Evolutionary conservation across 2,113 vertebrate genomes (phyloP).

Genomic region (Myrmophylax atrothorax): DNA sequence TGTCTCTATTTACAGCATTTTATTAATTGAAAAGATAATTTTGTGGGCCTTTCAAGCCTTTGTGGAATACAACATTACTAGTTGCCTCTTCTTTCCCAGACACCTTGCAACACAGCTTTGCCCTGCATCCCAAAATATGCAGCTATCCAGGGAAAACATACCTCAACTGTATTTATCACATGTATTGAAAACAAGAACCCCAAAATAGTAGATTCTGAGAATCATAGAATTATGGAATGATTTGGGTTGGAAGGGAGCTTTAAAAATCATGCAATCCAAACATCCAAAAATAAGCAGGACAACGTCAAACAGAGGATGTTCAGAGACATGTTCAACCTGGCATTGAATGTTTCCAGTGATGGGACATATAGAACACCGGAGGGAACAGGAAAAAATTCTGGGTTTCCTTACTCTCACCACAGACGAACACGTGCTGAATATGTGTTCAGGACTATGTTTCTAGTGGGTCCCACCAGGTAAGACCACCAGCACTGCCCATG

Average conservation of each 20-base stretch:
- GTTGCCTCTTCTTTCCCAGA: neutral
- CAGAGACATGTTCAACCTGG: accelerated
- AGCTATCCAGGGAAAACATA: neutral
- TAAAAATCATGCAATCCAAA: neutral
- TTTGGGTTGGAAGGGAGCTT: neutral
- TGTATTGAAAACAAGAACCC: neutral
- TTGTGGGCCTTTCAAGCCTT: neutral
- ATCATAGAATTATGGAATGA: neutral
- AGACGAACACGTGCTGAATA: neutral
- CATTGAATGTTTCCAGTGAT: neutral
- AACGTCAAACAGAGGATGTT: neutral
- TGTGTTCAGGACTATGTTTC: too few relatives aligned
- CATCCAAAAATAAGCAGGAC: accelerated
- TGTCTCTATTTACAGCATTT: neutral
- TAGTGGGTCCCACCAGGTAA: too few relatives aligned
- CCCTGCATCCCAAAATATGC: neutral
- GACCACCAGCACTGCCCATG: too few relatives aligned
- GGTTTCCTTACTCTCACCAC: accelerated
- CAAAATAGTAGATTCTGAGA: too few relatives aligned
- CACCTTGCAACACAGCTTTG: neutral
- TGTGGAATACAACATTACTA: neutral
- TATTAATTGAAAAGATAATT: neutral
- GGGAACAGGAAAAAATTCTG: neutral
- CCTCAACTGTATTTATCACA: neutral
- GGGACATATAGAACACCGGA: accelerated